These are phyloP conservation scores for Aviceda subcristata DNA, from an alignment of 2,113 vertebrate species.

Conservation along the genomic window DNA sequence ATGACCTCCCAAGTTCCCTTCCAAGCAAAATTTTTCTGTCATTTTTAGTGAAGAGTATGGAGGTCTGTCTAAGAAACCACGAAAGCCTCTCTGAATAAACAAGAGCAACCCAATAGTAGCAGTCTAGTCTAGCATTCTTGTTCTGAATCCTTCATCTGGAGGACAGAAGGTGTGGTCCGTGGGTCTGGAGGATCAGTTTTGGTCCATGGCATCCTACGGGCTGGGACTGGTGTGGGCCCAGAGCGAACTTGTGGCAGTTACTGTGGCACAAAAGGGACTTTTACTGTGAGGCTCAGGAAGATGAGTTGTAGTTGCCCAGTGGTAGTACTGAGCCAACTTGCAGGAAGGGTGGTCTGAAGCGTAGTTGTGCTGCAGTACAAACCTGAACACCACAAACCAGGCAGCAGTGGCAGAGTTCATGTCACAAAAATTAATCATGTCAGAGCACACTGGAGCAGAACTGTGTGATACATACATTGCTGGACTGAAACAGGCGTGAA, in stretches of 20 bases:
- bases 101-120: neutral
- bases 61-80: neutral
- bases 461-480: neutral
- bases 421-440: neutral
- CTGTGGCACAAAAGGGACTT: neutral
- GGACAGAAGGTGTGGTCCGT: accelerated
- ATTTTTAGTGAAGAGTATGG: neutral
- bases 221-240: neutral
- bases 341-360: neutral
- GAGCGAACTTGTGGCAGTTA: neutral
- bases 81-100: neutral
- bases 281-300: neutral
- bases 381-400: neutral
- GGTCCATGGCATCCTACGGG: neutral
- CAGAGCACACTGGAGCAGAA: neutral
- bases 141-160: neutral
- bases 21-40: neutral
- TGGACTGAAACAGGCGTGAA: neutral
- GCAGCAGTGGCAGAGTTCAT: neutral
- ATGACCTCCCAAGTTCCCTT: neutral
- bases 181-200: neutral
- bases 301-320: neutral
- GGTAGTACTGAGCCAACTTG: neutral
- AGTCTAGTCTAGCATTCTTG: neutral
- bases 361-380: neutral